Evolutionary conservation across 2,888 invertebrate genomes (phyloP).

Genomic region (Dasysyrphus albostriatus): DNA sequence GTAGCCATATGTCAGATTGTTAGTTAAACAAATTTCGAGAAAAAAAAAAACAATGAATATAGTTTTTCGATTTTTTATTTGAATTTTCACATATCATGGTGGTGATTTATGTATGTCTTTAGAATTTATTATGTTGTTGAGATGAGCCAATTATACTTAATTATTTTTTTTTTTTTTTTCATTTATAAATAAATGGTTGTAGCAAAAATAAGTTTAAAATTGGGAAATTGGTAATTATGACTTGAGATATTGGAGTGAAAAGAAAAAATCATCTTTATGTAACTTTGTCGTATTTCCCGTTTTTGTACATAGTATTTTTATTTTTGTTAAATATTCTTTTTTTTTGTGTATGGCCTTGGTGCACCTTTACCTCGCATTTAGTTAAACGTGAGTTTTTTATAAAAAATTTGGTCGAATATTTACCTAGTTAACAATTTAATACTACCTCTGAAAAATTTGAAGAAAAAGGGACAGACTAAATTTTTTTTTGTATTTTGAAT

Average conservation of each 20-base stretch:
- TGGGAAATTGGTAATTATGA: constrained; percentile 18
- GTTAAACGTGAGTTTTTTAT: constrained; percentile 29
- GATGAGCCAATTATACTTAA: constrained; percentile 68
- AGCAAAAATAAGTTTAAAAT: constrained; percentile 38
- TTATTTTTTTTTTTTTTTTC: constrained; percentile 19
- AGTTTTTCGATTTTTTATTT: constrained; percentile 21
- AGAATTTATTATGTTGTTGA: constrained; percentile 50
- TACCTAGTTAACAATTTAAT: constrained; percentile 1
- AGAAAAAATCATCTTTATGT: neutral
- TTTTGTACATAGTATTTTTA: constrained; percentile 49
- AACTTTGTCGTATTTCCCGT: constrained; percentile 20
- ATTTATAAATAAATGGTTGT: constrained; percentile 32
- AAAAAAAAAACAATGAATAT: constrained; percentile 1
- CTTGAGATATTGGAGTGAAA: neutral
- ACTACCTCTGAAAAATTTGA: constrained; percentile 5
- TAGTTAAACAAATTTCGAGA: constrained; percentile 29
- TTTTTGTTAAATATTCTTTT: constrained; percentile 28
- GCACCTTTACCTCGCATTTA: constrained; percentile 54
- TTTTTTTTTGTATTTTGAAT: neutral
- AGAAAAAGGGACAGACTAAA: neutral
- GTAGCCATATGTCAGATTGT: constrained; percentile 56
- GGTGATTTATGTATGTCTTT: constrained; percentile 30
- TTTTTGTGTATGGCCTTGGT: constrained; percentile 25
- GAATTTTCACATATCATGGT: constrained; percentile 28
- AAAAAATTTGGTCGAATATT: constrained; percentile 27